A percentile compares a stretch with the other conserved stretches of the same genome.
Evolutionary conservation across 2,113 vertebrate species (phyloP).

Genomic region (Tachycineta bicolor): DNA sequence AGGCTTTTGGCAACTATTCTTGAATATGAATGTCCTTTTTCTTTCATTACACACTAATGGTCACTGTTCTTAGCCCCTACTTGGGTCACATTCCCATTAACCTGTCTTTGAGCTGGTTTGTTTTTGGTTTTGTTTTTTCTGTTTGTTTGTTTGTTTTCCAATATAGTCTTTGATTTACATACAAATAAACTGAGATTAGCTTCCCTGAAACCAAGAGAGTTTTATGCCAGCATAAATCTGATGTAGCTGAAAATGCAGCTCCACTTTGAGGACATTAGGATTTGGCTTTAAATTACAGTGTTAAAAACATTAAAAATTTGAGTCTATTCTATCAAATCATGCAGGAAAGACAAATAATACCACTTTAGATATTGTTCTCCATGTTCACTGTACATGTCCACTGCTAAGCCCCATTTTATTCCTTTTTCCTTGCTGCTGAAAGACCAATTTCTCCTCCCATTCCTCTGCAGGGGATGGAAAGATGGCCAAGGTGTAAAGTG

Average conservation of each 20-base stretch:
- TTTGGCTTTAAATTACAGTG: neutral
- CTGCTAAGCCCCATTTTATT: neutral
- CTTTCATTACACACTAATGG: neutral
- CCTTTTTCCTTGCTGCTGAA: neutral
- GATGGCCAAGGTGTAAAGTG: neutral
- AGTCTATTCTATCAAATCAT: neutral
- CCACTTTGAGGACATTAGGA: neutral
- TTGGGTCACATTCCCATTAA: neutral
- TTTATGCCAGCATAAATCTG: slow-evolving; percentile 29
- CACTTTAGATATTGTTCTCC: neutral
- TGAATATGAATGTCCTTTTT: neutral
- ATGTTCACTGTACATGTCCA: neutral
- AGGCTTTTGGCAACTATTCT: slow-evolving; percentile 16
- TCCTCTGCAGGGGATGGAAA: neutral
- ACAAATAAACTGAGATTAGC: slow-evolving; percentile 37
- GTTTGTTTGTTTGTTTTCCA: neutral
- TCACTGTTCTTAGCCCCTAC: neutral
- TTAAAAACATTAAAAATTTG: neutral
- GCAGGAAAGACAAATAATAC: neutral
- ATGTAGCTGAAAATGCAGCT: neutral
- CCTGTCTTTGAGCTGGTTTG: neutral
- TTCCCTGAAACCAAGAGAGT: neutral
- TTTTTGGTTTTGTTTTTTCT: neutral
- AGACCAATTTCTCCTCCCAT: neutral
- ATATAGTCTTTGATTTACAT: slow-evolving; percentile 27